Base-by-base conservation (phyloP, 2,113 vertebrate genomes). In the Psettodes erumei region DNA sequence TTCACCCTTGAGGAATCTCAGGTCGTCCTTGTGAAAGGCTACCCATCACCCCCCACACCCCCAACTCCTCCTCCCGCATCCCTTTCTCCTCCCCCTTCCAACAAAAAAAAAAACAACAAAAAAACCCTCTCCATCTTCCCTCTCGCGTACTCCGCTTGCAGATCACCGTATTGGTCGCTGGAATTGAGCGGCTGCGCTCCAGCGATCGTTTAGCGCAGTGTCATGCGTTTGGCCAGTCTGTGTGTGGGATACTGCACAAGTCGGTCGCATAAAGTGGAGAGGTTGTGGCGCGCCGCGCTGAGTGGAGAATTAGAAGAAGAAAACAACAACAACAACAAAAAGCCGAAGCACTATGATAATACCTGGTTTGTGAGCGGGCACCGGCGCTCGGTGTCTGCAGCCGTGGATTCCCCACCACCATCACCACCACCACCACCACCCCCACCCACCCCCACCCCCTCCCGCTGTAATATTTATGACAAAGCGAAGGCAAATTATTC, bases 1-100 rank as follows among this genome's bases (percentile, higher is more conserved):
- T 89, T 91, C 90, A 91, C 87, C 92, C 91, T 91, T 93, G 91
- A 92, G 82, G 87, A 91, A 88, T 92, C 81, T 90, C 86, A 88
- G 88, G 89, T 91, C 86, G 92, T 92, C 92, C 90, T 93, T 93
- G 89, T 89, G 81, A 79, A 69, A 80, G 80, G 79, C 81, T 81
- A 64, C 73, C 70, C 78, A 74, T 86, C 62, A 23, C 68, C 33
- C 75, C 59, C 28, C 75, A 68, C 45, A 8, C 45, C 25, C 42
- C 43, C 33, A 50, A 43, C 43, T 47, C 59, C 72, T 27, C 71
- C 71, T 48, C 79, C 63, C 38, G 56, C 66, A 75, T 71, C 42
- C 45, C 58, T 76, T 33, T 75, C 75, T 71, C 82, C 82, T 72
- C 85, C 82, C 69, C 60, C 65, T 77, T 64, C 67, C 63, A 77